These are phyloP conservation scores for Gnatocerus cornutus DNA, from an alignment of 2,888 invertebrate genomes.

Conservation along the genomic window DNA sequence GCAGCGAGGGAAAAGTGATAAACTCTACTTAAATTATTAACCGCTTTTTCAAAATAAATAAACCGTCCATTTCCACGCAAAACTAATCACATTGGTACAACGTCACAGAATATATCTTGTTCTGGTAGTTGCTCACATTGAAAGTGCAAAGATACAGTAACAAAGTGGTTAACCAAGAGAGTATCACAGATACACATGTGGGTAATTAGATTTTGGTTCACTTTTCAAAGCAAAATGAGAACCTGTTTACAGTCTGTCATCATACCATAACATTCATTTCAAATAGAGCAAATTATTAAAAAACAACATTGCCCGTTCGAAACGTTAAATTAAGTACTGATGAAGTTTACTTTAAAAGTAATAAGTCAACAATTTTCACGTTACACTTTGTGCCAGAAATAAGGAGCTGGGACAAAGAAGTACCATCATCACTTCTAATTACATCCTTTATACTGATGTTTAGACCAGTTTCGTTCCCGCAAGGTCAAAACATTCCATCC, in stretches of 20 bases:
- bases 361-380: not conserved
- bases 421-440: no score
- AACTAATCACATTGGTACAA: conserved; percentile 1
- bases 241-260: conserved; percentile 47
- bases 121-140: conserved; percentile 42
- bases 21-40: conserved; percentile 37
- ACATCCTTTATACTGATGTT: no score
- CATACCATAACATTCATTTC: conserved; percentile 43
- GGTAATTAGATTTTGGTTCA: conserved; percentile 35
- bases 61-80: conserved; percentile 16
- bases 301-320: conserved; percentile 35
- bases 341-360: conserved; percentile 20
- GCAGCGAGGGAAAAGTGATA: conserved; percentile 24
- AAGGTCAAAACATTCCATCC: no score
- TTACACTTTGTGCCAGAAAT: no score
- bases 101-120: conserved; percentile 17
- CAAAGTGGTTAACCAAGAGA: conserved; percentile 24
- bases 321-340: conserved; percentile 33
- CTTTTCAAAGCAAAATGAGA: conserved; percentile 32
- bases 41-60: conserved; percentile 40
- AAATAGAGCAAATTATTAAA: conserved; percentile 26
- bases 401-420: no score
- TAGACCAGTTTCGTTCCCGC: no score
- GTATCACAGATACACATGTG: conserved; percentile 7
- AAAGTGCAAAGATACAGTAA: conserved; percentile 39